These are phyloP conservation scores for Lasiommata megera DNA, from an alignment of 2,888 invertebrate species.

Conservation along the genomic window DNA sequence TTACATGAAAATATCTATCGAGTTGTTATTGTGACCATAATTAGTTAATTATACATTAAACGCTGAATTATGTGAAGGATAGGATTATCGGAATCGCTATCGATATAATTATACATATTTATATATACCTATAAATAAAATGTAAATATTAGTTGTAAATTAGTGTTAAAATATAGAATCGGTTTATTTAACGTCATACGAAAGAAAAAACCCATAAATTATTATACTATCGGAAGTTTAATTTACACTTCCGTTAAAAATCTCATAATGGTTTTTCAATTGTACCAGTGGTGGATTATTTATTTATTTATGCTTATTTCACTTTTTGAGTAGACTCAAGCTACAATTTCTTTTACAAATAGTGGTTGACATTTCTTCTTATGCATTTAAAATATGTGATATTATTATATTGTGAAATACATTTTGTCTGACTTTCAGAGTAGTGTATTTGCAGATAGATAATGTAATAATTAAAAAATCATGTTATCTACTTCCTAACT, in stretches of 20 bases:
- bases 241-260: conserved; percentile 78
- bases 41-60: conserved; percentile 81
- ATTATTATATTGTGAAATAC: conserved; percentile 76
- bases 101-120: conserved; percentile 80
- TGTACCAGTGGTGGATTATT: conserved; percentile 78
- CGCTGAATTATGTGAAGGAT: conserved; percentile 71
- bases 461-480: conserved; percentile 50
- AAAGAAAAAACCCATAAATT: conserved; percentile 79
- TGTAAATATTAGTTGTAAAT: conserved; percentile 80
- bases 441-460: conserved; percentile 67
- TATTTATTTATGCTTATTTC: conserved; percentile 67
- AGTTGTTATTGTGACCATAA: conserved; percentile 80
- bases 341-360: conserved; percentile 38
- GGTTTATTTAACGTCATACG: conserved; percentile 80
- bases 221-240: conserved; percentile 78
- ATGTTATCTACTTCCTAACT: conserved; percentile 37
- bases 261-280: conserved; percentile 79
- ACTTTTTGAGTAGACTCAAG: conserved; percentile 51
- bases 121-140: conserved; percentile 80
- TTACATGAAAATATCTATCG: conserved; percentile 79
- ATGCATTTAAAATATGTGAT: conserved; percentile 82
- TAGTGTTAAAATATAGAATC: conserved; percentile 80
- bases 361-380: conserved; percentile 66
- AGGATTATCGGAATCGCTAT: conserved; percentile 75
- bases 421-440: conserved; percentile 79